Evolutionary conservation across 2,113 vertebrate genomes (phyloP).

Genomic region (Australoheros scitulus): DNA sequence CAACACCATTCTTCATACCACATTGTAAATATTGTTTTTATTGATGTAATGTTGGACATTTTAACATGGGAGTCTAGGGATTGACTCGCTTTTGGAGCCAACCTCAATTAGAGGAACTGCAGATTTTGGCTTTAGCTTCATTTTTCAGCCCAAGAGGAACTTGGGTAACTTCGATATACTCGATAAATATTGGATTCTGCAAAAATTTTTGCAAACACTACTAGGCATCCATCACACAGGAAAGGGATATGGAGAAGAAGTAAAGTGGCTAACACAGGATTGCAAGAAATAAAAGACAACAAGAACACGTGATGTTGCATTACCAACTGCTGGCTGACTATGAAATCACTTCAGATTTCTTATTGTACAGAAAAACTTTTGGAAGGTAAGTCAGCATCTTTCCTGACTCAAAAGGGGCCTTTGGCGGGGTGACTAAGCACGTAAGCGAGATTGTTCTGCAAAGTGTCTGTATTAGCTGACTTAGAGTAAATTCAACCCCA

Average conservation of each 20-base stretch:
- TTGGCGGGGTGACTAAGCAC: not conserved
- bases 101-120: no score
- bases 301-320: not conserved
- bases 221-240: not conserved
- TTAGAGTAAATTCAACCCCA: conserved; percentile 1
- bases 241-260: not conserved
- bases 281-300: not conserved
- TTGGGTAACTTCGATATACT: no score
- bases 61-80: not conserved
- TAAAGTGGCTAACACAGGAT: not conserved
- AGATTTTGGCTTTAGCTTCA: no score
- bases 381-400: not conserved
- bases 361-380: not conserved
- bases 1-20: not conserved
- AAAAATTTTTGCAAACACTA: not conserved
- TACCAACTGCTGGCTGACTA: not conserved
- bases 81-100: no score
- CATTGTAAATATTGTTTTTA: not conserved
- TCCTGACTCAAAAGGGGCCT: not conserved
- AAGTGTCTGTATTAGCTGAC: not conserved
- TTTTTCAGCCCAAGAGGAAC: no score
- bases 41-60: not conserved
- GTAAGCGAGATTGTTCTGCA: not conserved
- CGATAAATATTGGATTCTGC: not conserved
- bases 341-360: not conserved